Percentiles rank a stretch among this genome's conserved stretches.
These are phyloP conservation scores for Drepanosiphum platanoidis DNA, from an alignment of 2,888 invertebrate species.

Conservation along the genomic window DNA sequence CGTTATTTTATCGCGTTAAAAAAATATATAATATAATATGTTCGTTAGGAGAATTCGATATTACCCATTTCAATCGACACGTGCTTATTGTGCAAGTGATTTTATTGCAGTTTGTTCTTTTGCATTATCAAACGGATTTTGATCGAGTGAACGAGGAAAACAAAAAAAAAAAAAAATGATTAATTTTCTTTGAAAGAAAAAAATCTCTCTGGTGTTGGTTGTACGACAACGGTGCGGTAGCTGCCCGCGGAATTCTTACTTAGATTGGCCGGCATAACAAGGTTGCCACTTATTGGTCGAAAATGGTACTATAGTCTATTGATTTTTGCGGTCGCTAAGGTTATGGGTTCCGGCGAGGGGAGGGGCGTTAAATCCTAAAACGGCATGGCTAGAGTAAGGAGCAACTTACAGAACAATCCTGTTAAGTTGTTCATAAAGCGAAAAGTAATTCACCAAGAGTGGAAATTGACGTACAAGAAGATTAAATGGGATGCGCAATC, in stretches of 20 bases:
- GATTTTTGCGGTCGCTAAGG: constrained; percentile 61
- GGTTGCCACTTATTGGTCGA: constrained; percentile 58
- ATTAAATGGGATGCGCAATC: constrained; percentile 59
- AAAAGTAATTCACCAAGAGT: constrained; percentile 61
- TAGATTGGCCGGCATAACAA: constrained; percentile 47
- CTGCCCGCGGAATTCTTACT: neutral
- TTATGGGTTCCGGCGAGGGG: constrained; percentile 32
- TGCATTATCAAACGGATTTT: too few species aligned
- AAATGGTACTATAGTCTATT: constrained; percentile 46
- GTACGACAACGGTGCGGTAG: neutral
- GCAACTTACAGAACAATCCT: constrained; percentile 60
- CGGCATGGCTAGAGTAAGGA: constrained; percentile 39
- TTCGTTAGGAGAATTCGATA: too few species aligned
- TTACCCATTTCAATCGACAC: too few species aligned
- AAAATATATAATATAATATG: too few species aligned
- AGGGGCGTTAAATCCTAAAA: constrained; percentile 57
- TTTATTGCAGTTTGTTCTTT: too few species aligned
- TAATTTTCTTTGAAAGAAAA: neutral
- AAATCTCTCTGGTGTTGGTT: neutral
- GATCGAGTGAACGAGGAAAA: too few species aligned
- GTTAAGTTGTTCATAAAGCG: constrained; percentile 62
- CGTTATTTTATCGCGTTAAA: too few species aligned
- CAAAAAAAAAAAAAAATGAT: neutral
- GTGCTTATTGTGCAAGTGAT: too few species aligned
- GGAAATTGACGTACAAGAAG: constrained; percentile 61